Evolutionary conservation across 2,888 invertebrate genomes (phyloP).

Genomic region (Parnassius smintheus): DNA sequence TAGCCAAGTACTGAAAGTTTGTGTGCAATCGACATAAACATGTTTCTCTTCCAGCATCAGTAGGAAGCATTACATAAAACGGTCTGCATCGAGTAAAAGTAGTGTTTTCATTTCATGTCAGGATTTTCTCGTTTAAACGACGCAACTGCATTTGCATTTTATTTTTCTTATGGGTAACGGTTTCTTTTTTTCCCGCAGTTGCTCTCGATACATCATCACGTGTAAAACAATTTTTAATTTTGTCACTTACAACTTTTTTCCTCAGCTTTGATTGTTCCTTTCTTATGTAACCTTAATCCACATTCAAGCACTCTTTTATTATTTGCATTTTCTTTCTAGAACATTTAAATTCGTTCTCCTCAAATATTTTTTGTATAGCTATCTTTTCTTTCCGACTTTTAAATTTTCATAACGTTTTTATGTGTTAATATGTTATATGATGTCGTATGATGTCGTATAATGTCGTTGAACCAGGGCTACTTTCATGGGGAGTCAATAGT

Average conservation of each 20-base stretch:
- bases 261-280: neutral
- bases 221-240: neutral
- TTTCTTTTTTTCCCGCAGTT: neutral
- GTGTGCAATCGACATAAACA: conserved; percentile 7
- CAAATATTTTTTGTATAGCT: conserved; percentile 17
- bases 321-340: conserved; percentile 8
- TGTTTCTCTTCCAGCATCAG: conserved; percentile 8
- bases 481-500: conserved; percentile 9
- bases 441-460: no score
- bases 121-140: conserved; percentile 11
- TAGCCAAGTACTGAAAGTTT: neutral
- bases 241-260: no score
- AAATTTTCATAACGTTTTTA: no score
- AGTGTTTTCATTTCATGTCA: conserved; percentile 3
- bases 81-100: conserved; percentile 11
- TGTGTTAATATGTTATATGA: no score
- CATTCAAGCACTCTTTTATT: neutral
- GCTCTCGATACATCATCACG: conserved; percentile 6
- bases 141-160: conserved; percentile 8
- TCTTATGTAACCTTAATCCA: conserved; percentile 4
- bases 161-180: conserved; percentile 10
- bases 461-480: no score
- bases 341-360: neutral
- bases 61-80: neutral
- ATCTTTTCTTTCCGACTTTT: neutral